Percentiles rank a stretch among this genome's conserved stretches.
Conservation (phyloP, 2,888 invertebrate species). For the Nysson spinosus region DNA sequence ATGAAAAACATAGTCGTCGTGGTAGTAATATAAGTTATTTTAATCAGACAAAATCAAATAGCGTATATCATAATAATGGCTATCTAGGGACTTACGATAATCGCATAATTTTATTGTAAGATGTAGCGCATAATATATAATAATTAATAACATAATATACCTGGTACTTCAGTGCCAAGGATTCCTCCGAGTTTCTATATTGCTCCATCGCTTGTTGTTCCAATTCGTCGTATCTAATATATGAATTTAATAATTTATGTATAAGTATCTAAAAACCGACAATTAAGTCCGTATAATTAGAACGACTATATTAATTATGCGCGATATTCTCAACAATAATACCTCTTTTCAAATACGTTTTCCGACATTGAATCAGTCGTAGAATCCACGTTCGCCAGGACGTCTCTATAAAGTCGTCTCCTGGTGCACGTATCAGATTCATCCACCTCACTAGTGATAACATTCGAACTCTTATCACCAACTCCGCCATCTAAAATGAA, state of each 20-base stretch:
- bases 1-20: too few relatives aligned
- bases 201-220: conserved; percentile 84
- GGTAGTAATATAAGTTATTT: too few relatives aligned
- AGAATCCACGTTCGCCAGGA: conserved; percentile 77
- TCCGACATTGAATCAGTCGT: conserved; percentile 51
- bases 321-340: background rate
- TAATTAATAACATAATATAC: conserved; percentile 46
- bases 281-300: too few relatives aligned
- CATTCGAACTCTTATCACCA: background rate
- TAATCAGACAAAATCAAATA: too few relatives aligned
- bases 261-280: too few relatives aligned
- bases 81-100: too few relatives aligned
- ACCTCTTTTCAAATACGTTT: conserved; percentile 62
- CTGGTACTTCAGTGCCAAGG: conserved; percentile 70
- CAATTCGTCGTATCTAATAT: conserved; percentile 78
- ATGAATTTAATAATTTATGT: too few relatives aligned
- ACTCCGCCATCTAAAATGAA: conserved; percentile 1
- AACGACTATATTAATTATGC: too few relatives aligned
- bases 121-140: too few relatives aligned
- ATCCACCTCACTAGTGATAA: conserved; percentile 8
- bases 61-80: too few relatives aligned
- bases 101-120: too few relatives aligned
- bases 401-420: conserved; percentile 80
- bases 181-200: conserved; percentile 78
- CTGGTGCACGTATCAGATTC: conserved; percentile 57